A percentile compares a stretch with the other conserved stretches of the same genome.
These are phyloP conservation scores for Actenoides lindsayi DNA, from an alignment of 2,113 vertebrate species.

Conservation along the genomic window DNA sequence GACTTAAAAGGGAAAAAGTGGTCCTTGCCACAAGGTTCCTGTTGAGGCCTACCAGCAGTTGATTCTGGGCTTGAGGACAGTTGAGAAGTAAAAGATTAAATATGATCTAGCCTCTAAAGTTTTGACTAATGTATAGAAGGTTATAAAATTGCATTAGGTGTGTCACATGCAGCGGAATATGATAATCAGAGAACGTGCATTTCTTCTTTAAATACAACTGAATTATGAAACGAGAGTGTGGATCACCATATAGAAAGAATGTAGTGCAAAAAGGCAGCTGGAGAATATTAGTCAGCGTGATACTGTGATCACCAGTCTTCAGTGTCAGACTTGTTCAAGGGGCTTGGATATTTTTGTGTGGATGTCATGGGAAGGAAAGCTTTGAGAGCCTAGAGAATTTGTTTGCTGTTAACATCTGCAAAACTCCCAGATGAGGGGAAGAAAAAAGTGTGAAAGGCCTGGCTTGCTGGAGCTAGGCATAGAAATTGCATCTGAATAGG, in stretches of 20 bases:
- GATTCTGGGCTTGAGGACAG: background rate
- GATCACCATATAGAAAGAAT: background rate
- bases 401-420: background rate
- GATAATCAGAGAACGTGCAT: background rate
- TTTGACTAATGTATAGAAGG: background rate
- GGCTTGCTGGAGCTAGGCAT: background rate
- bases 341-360: background rate
- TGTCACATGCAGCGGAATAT: background rate
- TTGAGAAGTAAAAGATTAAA: background rate
- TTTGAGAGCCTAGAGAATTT: background rate
- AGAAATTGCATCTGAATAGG: background rate
- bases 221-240: background rate
- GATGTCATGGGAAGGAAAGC: background rate
- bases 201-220: background rate
- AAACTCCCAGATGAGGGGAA: background rate
- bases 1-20: background rate
- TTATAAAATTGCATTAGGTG: background rate
- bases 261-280: background rate
- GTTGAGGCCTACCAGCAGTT: background rate
- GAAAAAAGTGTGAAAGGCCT: background rate
- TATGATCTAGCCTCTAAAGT: background rate
- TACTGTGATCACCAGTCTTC: background rate
- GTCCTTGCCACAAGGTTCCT: background rate
- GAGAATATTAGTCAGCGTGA: constrained; percentile 1
- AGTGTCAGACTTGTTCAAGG: background rate